A percentile compares a stretch with the other conserved stretches of the same genome.
Conservation (phyloP, 2,797 vertebrate species). For the Spinus olivaceus region DNA sequence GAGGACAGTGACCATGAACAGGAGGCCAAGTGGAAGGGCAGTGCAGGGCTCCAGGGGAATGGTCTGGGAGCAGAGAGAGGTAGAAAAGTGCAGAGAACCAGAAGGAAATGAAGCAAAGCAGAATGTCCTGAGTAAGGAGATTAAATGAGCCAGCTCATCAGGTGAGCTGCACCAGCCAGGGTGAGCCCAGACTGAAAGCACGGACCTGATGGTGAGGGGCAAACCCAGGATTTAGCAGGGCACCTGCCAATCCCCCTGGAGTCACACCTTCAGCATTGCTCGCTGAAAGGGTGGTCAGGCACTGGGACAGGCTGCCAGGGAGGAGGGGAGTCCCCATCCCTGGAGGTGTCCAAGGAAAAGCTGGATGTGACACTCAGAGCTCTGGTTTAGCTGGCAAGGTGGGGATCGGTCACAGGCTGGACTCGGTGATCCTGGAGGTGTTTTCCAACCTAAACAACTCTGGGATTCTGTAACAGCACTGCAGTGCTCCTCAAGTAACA, state of each 20-base stretch:
- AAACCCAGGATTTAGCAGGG: neutral
- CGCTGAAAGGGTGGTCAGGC: neutral
- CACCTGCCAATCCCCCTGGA: neutral
- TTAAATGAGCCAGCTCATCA: neutral
- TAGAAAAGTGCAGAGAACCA: neutral
- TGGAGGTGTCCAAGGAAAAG: neutral
- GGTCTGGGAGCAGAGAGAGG: neutral
- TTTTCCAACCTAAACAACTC: neutral
- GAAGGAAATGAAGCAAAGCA: neutral
- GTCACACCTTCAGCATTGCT: fast-evolving
- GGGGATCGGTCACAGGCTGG: fast-evolving
- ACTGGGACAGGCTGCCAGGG: neutral
- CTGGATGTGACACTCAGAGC: neutral
- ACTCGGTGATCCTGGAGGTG: neutral
- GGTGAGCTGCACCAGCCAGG: neutral
- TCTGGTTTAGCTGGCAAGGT: neutral
- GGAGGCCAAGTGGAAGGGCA: neutral
- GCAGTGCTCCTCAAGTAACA: neutral
- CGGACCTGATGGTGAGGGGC: no score
- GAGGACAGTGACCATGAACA: neutral
- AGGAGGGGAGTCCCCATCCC: neutral
- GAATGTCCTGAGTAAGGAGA: neutral
- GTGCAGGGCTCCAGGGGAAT: neutral
- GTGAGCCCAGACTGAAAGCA: neutral
- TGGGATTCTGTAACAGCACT: fast-evolving